Evolutionary conservation across 2,888 invertebrate genomes (phyloP), one percentile per base, ranked within the genome.

Genomic region (Hydraecia micacea): DNA sequence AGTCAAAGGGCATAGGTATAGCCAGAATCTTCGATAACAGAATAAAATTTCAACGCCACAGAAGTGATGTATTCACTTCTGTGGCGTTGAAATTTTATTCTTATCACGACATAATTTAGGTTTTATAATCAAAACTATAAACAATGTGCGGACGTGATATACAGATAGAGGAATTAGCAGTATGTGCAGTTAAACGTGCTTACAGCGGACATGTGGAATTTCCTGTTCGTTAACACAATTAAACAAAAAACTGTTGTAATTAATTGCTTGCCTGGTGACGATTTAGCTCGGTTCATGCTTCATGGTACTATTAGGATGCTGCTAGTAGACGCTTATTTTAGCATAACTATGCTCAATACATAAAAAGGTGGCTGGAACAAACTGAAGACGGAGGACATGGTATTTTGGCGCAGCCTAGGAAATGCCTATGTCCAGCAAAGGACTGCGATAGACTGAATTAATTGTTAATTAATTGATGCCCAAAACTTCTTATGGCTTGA

Each of bases 61-160:
- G 25, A 32, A 62, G 32, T 49, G 28, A n/a, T n/a, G n/a, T n/a
- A n/a, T n/a, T n/a, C n/a, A n/a, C n/a, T n/a, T n/a, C n/a, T n/a
- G n/a, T n/a, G n/a, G n/a, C n/a, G n/a, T n/a, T n/a, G n/a, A n/a
- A n/a, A n/a, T n/a, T n/a, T n/a, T n/a, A n/a, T n/a, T n/a, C n/a
- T n/a, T n/a, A 73, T 62, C 13, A n/a, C 11, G 15, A 46, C 8
- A 49, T 28, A 63, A 65, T 32, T 58, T n/a, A 36, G 18, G 25
- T 4, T 52, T 42, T 39, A n/a, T 55, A 75, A 83, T 86, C 39
- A 75, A 68, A 75, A 62, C 69, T 28, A 63, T 75, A 63, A 79
- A 88, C 84, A 82, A 83, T 80, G 75, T 66, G 67, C 88, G 88
- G 89, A 86, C 87, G 89, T 87, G 83, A 86, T 88, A 83, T 73